Evolutionary conservation across 1,140 invertebrate genomes (phyloP), one percentile per base, ranked within the genome.

Genomic region (Panagrolaimus sp.): DNA sequence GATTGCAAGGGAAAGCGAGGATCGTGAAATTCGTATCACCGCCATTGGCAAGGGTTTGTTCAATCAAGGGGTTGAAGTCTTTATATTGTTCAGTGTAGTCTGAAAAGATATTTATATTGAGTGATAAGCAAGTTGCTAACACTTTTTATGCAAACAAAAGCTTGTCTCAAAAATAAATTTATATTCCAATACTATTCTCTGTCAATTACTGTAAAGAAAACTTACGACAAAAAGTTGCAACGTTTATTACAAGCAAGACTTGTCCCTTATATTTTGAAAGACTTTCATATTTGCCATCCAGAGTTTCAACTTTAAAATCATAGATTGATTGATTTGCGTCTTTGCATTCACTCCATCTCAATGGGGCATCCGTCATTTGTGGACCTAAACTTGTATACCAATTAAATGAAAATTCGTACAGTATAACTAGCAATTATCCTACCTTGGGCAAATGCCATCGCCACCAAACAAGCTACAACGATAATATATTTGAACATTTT

Each of bases 1-100:
- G 76, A 69, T 85, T 83, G 66, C 82, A 84, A 7, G 84, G 84
- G 66, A 85, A 83, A 27, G 78, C 84, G 11, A 84, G 62, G 51
- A 84, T 74, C 7, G 31, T 38, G 7, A 38, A 38, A 38, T 38
- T 38, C 7, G 31, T 7, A 38, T 38, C 7, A n/a, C 73, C 65
- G 62, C 84, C 80, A 13, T 69, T 31, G n/a, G 57, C 65, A n/a
- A 65, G 14, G 38, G 45, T 72, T 64, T 78, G 62, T 65, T 72
- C 48, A 70, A 81, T 66, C 23, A 85, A 76, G 80, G 83, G 83
- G 79, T 84, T 84, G 75, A 84, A 76, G 23, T 82, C 81, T 23
- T 65, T 14, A 71, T 85, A 85, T 38, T 38, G 31, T 7, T 38
- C 31, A 7, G 31, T 38, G 31, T 38, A 38, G 7, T 38, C 31